Evolutionary conservation across 2,888 invertebrate genomes (phyloP).

Genomic region (Dryomyza anilis): DNA sequence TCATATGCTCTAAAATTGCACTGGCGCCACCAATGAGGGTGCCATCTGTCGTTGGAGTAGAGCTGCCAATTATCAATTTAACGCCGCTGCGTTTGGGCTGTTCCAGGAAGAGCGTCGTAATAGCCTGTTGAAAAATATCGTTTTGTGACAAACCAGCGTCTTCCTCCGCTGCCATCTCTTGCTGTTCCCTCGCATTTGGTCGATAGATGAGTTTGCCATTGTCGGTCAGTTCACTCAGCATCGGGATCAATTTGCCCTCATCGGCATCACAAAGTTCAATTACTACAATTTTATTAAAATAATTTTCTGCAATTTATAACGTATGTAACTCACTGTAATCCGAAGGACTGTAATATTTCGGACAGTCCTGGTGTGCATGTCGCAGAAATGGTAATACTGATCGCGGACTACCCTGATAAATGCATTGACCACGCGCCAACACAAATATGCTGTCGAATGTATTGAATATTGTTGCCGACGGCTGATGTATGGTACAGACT

Average conservation of each 20-base stretch:
- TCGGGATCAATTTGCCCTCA: slow-evolving; percentile 62
- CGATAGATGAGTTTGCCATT: slow-evolving; percentile 65
- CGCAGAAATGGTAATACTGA: slow-evolving; percentile 68
- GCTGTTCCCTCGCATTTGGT: slow-evolving; percentile 25
- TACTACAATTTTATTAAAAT: slow-evolving; percentile 63
- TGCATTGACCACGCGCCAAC: slow-evolving; percentile 68
- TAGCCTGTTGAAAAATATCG: slow-evolving; percentile 57
- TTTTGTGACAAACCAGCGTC: background rate
- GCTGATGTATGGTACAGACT: slow-evolving; percentile 75
- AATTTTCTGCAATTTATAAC: background rate
- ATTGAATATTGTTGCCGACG: slow-evolving; percentile 70
- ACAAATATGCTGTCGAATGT: slow-evolving; percentile 72
- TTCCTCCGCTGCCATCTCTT: background rate
- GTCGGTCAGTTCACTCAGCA: slow-evolving; percentile 65
- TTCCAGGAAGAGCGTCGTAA: slow-evolving; percentile 55
- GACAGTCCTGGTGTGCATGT: slow-evolving; percentile 66
- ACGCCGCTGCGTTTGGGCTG: slow-evolving; percentile 42
- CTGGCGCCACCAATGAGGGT: slow-evolving; percentile 46
- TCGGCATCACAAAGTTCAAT: slow-evolving; percentile 69
- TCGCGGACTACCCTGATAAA: slow-evolving; percentile 69
- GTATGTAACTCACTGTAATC: slow-evolving; percentile 70
- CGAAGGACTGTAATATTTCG: slow-evolving; percentile 71
- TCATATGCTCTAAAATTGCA: slow-evolving; percentile 63
- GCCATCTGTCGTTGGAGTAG: slow-evolving; percentile 45
- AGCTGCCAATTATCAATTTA: slow-evolving; percentile 45